Evolutionary conservation across 92 coral and sea anemone species (phyloP), one percentile per base, ranked within the genome.

Genomic region (Actinernus sp.): DNA sequence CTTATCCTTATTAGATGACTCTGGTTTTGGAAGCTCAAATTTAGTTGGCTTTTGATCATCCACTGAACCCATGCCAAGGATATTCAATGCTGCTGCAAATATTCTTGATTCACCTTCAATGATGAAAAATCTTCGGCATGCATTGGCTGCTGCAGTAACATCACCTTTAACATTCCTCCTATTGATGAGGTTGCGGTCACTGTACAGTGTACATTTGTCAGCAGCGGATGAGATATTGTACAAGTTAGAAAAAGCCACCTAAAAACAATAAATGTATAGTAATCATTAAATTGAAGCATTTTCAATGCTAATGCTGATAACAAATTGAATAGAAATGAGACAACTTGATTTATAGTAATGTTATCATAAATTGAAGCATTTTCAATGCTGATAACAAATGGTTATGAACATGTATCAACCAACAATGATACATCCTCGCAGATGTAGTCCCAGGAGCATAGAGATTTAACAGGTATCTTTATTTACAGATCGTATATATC

Each of bases 131-230:
- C 86, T 59, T 10, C 86, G 58, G 36, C 96, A 90, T 21, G 96
- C 58, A 63, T 85, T 90, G 17, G 79, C 96, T 19, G 96, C 92
- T 1, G 81, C 49, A 2, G 85, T 1, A 8, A 89, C 92, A 31
- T 89, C 96, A 5, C 81, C 73, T 51, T 85, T 85, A 13, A 90
- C 89, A 59, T 90, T 90, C 3, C 96, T 71, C 17, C 86, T 41
- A 66, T 80, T 90, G 0, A 85, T 44, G 18, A 90, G 61, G 29
- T 68, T 89, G 41, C 88, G 22, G 61, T 85, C 92, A 43, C 78
- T 63, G 24, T 85, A 90, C 83, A 85, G 11, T 14, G 92, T 90
- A 36, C 96, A 84, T 55, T 84, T 89, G 71, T 88, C 95, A 64
- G 64, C 63, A 55, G 75, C 81, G 12, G 96, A 89, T 23, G 96